Evolutionary conservation across 2,797 vertebrate genomes (phyloP), one percentile per base, ranked within the genome.

Genomic region (Morus bassanus): DNA sequence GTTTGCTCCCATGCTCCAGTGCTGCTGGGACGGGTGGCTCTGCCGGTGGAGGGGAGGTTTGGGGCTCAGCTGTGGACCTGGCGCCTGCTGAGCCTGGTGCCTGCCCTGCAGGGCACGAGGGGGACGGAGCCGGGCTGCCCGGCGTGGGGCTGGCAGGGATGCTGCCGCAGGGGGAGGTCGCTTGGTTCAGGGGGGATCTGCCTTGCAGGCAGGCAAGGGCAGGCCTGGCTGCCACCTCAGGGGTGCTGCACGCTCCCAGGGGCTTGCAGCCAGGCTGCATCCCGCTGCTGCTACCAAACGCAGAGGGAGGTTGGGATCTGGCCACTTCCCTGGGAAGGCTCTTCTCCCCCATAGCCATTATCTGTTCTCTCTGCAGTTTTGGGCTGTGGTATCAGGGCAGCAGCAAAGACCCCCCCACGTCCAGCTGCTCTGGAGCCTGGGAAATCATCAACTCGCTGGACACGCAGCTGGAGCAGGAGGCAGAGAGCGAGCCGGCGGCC

Each of bases 361-460:
- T 69, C 93, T 86, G 76, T 92, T 96, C 76, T 94, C 56, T 83
- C 94, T 88, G 77, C 97, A 99, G 99, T 96, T 99, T 99, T 96
- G 98, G 98, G 82, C 98, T 98, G 65, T 99, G 99, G 98, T 98
- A 99, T 41, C 98, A 97, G 39, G 97, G 97, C 79, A 97, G 97
- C 96, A 96, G 96, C 95, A 91, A 91, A 57, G 97, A 98, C 9
- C 33, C 94, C 95, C 80, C 96, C 92, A 43, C 96, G 7, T 96
- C 97, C 94, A 80, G 75, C 91, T 81, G 93, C 97, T 97, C 98
- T 0, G 98, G 98, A 84, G 95, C 96, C 63, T 99, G 99, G 99
- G 99, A 99, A 94, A 98, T 99, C 96, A 97, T 98, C 19, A 90
- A 74, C 45, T 90, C 97, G 0, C 97, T 98, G 37, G 98, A 99